A percentile compares a stretch with the other conserved stretches of the same genome.
These are phyloP conservation scores for Neoaliturus tenellus DNA, from an alignment of 2,888 invertebrate species.

Conservation along the genomic window DNA sequence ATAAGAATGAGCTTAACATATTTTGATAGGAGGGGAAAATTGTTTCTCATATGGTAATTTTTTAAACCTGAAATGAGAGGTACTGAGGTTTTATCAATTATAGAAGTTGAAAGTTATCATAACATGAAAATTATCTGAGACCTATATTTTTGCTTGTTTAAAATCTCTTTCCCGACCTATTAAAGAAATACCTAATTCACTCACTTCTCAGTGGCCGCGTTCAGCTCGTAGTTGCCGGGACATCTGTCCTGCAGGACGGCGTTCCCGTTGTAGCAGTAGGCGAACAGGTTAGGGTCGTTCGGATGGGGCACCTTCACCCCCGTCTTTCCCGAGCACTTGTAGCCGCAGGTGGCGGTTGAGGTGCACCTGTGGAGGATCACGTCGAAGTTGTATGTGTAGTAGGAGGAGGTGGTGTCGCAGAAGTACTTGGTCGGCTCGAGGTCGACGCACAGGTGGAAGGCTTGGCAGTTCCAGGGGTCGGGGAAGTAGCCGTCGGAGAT, in stretches of 20 bases:
- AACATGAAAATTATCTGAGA: no score
- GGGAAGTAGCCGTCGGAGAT: constrained; percentile 16
- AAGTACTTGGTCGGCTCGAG: background rate
- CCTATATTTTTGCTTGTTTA: no score
- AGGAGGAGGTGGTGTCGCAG: background rate
- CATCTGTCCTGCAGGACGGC: constrained; percentile 53
- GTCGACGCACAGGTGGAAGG: background rate
- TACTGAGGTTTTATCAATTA: no score
- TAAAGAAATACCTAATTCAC: background rate
- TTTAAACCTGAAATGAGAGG: no score
- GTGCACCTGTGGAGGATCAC: background rate
- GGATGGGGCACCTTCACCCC: constrained; percentile 7
- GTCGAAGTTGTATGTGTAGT: background rate
- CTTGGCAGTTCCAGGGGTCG: background rate
- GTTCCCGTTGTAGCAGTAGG: background rate
- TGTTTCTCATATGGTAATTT: no score
- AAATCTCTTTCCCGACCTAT: no score
- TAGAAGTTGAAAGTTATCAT: no score
- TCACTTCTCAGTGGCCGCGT: constrained; percentile 24
- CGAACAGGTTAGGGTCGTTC: background rate
- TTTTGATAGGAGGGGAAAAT: no score
- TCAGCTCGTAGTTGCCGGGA: constrained; percentile 50
- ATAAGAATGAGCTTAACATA: no score
- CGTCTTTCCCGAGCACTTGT: background rate
- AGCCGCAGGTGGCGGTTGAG: background rate